Evolutionary conservation across 2,797 vertebrate species (phyloP), one percentile per base, ranked within the genome.

Genomic region (Falco columbarius): DNA sequence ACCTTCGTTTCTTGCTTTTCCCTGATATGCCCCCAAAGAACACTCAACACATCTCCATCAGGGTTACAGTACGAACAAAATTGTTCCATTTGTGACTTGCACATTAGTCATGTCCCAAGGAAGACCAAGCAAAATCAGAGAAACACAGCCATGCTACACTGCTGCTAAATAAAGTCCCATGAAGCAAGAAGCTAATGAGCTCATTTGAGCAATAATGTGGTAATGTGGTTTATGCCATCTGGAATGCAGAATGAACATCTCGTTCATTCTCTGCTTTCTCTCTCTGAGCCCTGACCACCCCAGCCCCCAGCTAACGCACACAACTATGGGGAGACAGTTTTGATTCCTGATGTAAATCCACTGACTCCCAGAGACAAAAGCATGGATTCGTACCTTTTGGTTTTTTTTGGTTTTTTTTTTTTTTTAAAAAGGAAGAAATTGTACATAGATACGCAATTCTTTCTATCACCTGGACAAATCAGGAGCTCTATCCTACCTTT

Each of bases 401-500:
- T 40, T 40, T 40, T 44, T 42, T 42, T 16, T n/a, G n/a, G n/a
- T 44, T 15, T 18, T 17, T 44, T 44, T 44, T 44, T 44, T 44
- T 44, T 44, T 44, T 44, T 9, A 42, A 6, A 42, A 23, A 8
- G 2, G 21, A 16, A 27, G 2, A 85, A 52, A 52, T 20, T 61
- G 10, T 29, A 56, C 13, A 54, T 66, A 88, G 90, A 82, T 38
- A 67, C 18, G 77, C 79, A 4, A 72, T 83, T 80, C 40, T 73
- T 91, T 89, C 65, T 56, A 30, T 68, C 94, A 96, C 86, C 22
- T 58, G 77, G 70, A 92, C 86, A 94, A 94, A 75, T 95, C 75
- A 94, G 96, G 85, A 96, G 94, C 81, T 96, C 66, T 40, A 95
- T 93, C 94, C 93, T 96, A 93, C 49, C 94, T 97, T 94, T 86